A percentile compares a stretch with the other conserved stretches of the same genome.
Evolutionary conservation across 2,797 vertebrate species (phyloP).

Genomic region (Coreius guichenoti): DNA sequence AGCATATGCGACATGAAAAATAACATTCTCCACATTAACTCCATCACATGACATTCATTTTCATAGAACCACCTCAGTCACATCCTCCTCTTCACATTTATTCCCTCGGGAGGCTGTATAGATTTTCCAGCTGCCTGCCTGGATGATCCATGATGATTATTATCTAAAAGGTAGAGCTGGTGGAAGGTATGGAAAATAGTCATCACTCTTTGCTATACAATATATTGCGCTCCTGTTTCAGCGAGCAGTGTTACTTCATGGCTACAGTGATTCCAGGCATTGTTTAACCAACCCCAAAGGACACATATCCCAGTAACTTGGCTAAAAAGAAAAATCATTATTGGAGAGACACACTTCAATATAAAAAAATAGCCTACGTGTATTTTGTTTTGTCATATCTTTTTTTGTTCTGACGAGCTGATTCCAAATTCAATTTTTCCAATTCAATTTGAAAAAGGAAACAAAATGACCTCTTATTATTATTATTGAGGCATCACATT

Average conservation of each 20-base stretch:
- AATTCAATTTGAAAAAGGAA: conserved; percentile 16
- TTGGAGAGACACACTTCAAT: conserved; percentile 22
- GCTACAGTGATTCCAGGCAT: conserved; percentile 66
- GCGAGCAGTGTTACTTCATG: conserved; percentile 63
- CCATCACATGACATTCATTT: conserved; percentile 72
- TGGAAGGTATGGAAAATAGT: conserved; percentile 71
- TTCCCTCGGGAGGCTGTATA: conserved; percentile 71
- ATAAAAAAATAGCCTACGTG: conserved; percentile 29
- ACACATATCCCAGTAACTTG: conserved; percentile 57
- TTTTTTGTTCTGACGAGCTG: neutral
- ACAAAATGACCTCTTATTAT: conserved; percentile 62
- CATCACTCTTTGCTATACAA: conserved; percentile 67
- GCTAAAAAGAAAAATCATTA: conserved; percentile 57
- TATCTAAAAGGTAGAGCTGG: conserved; percentile 66
- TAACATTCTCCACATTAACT: conserved; percentile 72
- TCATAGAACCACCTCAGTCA: conserved; percentile 72
- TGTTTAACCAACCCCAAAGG: conserved; percentile 66
- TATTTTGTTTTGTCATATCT: neutral
- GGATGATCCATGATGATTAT: conserved; percentile 74
- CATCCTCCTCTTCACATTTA: conserved; percentile 70
- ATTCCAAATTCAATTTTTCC: neutral
- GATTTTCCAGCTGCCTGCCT: conserved; percentile 77
- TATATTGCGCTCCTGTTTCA: conserved; percentile 68
- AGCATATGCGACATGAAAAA: conserved; percentile 65
- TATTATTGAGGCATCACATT: conserved; percentile 65